Evolutionary conservation across 2,888 invertebrate species (phyloP).

Genomic region (Idaea dimidiata): DNA sequence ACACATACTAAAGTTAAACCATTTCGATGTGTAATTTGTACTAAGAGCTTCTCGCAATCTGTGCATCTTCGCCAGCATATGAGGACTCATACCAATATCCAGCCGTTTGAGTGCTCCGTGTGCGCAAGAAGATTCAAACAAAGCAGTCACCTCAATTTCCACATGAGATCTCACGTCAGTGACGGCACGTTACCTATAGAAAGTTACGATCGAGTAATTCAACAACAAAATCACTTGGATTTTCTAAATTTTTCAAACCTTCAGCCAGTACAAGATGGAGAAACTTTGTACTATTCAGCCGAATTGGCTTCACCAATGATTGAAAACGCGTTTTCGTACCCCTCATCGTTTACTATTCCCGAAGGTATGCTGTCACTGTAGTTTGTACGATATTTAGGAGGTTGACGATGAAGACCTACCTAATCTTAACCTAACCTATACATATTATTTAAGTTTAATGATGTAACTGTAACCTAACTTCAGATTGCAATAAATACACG

Average conservation of each 20-base stretch:
- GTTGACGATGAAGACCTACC: no score
- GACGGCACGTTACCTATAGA: constrained; percentile 47
- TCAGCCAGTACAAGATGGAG: constrained; percentile 63
- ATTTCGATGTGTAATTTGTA: constrained; percentile 70
- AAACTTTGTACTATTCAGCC: constrained; percentile 66
- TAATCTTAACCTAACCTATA: no score
- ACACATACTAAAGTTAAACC: constrained; percentile 75
- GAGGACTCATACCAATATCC: constrained; percentile 75
- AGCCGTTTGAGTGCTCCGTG: constrained; percentile 68
- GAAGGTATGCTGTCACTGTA: not conserved
- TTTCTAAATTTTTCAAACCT: constrained; percentile 61
- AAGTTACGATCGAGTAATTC: constrained; percentile 44
- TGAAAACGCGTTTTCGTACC: constrained; percentile 32
- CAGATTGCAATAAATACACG: not conserved
- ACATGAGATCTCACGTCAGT: constrained; percentile 65
- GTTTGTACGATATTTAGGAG: not conserved
- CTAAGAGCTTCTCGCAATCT: constrained; percentile 71
- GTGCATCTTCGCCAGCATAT: constrained; percentile 75
- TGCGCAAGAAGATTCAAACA: constrained; percentile 71
- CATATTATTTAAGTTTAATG: not conserved
- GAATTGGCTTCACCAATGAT: constrained; percentile 43
- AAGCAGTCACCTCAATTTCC: constrained; percentile 73
- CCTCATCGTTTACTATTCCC: constrained; percentile 11
- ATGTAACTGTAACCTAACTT: not conserved
- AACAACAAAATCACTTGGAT: constrained; percentile 47